Evolutionary conservation across 2,797 vertebrate species (phyloP), one percentile per base, ranked within the genome.

Genomic region (Eidolon dupreanum): DNA sequence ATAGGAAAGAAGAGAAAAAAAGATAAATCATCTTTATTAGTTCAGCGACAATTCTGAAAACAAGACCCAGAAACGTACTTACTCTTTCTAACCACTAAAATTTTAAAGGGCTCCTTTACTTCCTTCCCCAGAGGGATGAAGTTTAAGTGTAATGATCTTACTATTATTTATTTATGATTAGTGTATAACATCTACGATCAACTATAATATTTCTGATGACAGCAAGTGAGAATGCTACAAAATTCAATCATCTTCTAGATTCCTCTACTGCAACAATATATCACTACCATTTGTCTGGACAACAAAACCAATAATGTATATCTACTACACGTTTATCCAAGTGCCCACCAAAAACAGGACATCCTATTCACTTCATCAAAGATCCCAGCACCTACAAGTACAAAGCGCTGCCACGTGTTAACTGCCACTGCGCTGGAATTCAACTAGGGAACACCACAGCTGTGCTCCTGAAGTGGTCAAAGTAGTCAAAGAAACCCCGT

Each of bases 1-100:
- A 75, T 0, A 90, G 13, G 28, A 73, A 88, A 84, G 19, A 85
- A 17, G 11, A 75, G 28, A n/a, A 71, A 88, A 94, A 94, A 63
- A 38, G 3, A 71, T 66, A 51, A 43, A 75, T 36, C 5, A 65
- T 57, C 55, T 94, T 90, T 68, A 87, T 79, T 63, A 89, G 53
- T 88, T 90, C 5, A 16, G n/a, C 59, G 51, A 84, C 51, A 63
- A 95, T 57, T 95, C 63, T 57, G 65, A 88, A 86, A 82, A 74
- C 41, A 94, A 95, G 79, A 51, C 31, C n/a, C 46, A 68, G 66
- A 93, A 83, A 88, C 20, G 3, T 38, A 81, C 59, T 78, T 33
- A 57, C 19, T 94, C 75, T 51, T 63, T 73, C 22, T 86, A 89
- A 92, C 31, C 43, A 85, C 6, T 78, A 73, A 66, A 89, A 87